These are phyloP conservation scores for Odontomachus brunneus DNA, from an alignment of 1,140 invertebrate species.

Conservation along the genomic window DNA sequence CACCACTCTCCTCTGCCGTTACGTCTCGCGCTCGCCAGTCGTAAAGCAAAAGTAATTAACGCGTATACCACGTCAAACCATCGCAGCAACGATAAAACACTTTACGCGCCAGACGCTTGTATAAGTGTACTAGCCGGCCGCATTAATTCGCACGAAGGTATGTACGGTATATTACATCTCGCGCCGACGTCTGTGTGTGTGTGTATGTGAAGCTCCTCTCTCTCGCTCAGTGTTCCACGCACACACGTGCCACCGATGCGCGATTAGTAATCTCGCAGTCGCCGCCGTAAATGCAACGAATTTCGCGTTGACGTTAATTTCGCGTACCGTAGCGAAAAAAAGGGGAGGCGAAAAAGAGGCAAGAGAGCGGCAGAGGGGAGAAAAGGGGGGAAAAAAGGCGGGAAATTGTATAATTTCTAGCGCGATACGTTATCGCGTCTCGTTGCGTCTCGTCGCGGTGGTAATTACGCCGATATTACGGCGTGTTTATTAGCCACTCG, in stretches of 20 bases:
- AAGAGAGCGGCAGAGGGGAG: no score
- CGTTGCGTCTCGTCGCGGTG: background rate
- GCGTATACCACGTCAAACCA: conserved; percentile 47
- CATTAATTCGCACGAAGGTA: conserved; percentile 43
- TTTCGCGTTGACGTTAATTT: conserved; percentile 29
- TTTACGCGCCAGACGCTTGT: conserved; percentile 46
- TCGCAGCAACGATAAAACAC: conserved; percentile 42
- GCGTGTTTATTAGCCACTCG: conserved; percentile 19
- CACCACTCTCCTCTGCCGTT: no score
- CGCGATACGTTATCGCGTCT: background rate
- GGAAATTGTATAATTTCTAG: conserved; percentile 13
- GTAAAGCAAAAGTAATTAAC: conserved; percentile 72
- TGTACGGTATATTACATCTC: background rate
- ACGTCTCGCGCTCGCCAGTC: conserved; percentile 36
- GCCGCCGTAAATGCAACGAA: background rate
- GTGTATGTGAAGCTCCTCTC: no score
- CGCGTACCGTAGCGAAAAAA: background rate
- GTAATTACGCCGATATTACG: conserved; percentile 7
- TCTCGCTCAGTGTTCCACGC: no score
- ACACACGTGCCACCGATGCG: background rate
- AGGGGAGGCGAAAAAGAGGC: no score
- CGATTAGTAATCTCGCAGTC: conserved; percentile 18
- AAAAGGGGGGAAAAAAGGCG: no score
- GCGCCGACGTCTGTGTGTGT: no score
- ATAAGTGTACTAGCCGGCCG: conserved; percentile 5